A percentile compares a stretch with the other conserved stretches of the same genome.
Conservation (phyloP, 2,888 invertebrate genomes). For the Anaspis maculata region DNA sequence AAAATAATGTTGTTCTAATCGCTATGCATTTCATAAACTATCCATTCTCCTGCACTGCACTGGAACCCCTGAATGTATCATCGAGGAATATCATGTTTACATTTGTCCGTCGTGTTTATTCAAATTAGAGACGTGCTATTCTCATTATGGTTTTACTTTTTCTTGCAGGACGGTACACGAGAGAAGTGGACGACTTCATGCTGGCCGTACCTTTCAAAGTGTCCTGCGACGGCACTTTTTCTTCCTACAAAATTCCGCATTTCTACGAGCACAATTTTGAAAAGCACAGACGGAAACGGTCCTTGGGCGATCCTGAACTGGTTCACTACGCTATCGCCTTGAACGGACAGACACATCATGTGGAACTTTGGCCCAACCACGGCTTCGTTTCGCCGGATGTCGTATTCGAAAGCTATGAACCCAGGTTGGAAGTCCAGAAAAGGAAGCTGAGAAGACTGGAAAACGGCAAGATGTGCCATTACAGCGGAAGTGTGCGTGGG, state of each 20-base stretch:
- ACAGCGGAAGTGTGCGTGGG: slow-evolving; percentile 44
- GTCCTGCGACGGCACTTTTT: slow-evolving; percentile 39
- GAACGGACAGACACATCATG: slow-evolving; percentile 35
- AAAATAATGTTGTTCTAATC: too few relatives aligned
- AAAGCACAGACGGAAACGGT: slow-evolving; percentile 16
- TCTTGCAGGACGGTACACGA: slow-evolving; percentile 43
- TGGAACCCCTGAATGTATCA: too few relatives aligned
- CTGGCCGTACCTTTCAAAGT: slow-evolving; percentile 44
- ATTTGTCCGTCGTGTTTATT: too few relatives aligned
- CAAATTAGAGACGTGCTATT: too few relatives aligned
- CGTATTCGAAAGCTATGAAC: slow-evolving; percentile 33
- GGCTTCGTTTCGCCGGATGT: slow-evolving; percentile 43
- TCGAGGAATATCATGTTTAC: too few relatives aligned
- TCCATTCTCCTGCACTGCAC: slow-evolving; percentile 14
- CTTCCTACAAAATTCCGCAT: slow-evolving; percentile 42
- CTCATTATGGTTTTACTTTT: too few relatives aligned
- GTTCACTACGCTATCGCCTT: slow-evolving; percentile 35
- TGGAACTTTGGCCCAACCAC: slow-evolving; percentile 46
- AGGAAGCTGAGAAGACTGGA: slow-evolving; percentile 26
- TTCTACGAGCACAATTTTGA: slow-evolving; percentile 36
- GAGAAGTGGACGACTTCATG: slow-evolving; percentile 41
- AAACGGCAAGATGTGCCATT: slow-evolving; percentile 42
- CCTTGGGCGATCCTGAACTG: slow-evolving; percentile 23
- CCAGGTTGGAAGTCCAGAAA: slow-evolving; percentile 26
- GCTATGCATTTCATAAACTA: slow-evolving; percentile 15